Base-by-base conservation (phyloP, 1,140 invertebrate species). In the Pomacea maculata region DNA sequence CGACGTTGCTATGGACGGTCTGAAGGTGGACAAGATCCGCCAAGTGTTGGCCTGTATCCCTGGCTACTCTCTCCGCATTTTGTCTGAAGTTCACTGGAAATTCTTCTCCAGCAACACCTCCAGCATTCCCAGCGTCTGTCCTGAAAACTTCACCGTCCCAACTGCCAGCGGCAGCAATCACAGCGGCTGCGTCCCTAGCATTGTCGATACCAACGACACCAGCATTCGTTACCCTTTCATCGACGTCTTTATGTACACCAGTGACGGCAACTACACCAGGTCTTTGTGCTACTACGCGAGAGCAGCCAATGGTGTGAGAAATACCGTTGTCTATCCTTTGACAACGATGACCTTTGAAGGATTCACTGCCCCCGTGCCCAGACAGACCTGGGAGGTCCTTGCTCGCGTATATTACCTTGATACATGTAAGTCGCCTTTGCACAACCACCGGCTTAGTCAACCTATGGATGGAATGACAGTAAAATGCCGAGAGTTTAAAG, bases 241-340 rank as follows among this genome's bases (percentile, higher is more conserved):
- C 15, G 80, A 81, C 63, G 55, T 81, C 17, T 81, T 81, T 52
- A 45, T 81, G 7, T 45, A 72, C 64, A 78, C 75, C 0, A 54
- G 73, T 25, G 80, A 81, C 64, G 68, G 54, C 9, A 21, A 29
- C 1, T 81, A 81, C 73, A 70, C 73, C 3, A 78, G 75, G 75
- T 15, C 67, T 11, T 11, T 81, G 34, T 63, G 67, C 19, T 5
- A 64, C 19, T 81, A 78, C 34, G 34, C 63, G 8, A 72, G 1
- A 6, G 11, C 14, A 19, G 19, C 19, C 19, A 21, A 2, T 21
- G 45, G 45, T 6, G 72, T 57, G 14, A n/a, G 11, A 19, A 73
- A 67, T 12, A 70, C 34, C 34, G 9, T 64, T 17, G 6, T 78
- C 45, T 81, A 21, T 68, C 80, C 80, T 9, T n/a, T 81, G 61